Percentiles rank a stretch among this genome's conserved stretches.
phyloP scores from a whole-genome alignment of 2,888 invertebrate species.

The Ischnura elegans region DNA sequence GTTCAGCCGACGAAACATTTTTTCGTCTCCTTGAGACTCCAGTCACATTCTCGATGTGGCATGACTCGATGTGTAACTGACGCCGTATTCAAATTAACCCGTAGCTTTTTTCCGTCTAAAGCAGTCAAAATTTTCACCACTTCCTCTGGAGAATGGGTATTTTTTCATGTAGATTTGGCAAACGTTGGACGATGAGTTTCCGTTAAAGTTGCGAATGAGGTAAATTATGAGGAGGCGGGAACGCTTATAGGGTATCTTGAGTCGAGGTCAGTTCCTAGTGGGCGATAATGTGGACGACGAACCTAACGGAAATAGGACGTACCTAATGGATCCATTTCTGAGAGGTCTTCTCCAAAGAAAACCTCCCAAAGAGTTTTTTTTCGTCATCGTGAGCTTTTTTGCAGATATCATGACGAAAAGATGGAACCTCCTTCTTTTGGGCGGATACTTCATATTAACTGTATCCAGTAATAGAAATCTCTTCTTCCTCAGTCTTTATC shows the following conservation, averaged over 20 bases:
- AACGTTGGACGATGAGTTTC: neutral
- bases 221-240: neutral
- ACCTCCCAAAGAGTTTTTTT: neutral
- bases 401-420: too few relatives aligned
- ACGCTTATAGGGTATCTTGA: neutral
- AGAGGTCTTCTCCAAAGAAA: too few relatives aligned
- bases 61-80: neutral
- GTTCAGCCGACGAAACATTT: neutral
- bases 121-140: neutral
- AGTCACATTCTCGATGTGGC: neutral
- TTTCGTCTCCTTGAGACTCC: neutral
- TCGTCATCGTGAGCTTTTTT: too few relatives aligned
- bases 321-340: neutral
- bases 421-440: too few relatives aligned
- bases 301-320: neutral
- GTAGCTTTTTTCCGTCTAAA: neutral
- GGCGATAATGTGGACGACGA: neutral
- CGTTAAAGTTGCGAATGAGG: neutral
- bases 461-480: too few relatives aligned
- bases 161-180: neutral
- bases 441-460: too few relatives aligned
- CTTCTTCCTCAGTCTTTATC: too few relatives aligned
- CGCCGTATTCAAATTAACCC: conserved; percentile 12
- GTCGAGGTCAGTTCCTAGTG: neutral
- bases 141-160: neutral